Base-by-base conservation (phyloP, 2,888 invertebrate species). In the Oscheius sp. region DNA sequence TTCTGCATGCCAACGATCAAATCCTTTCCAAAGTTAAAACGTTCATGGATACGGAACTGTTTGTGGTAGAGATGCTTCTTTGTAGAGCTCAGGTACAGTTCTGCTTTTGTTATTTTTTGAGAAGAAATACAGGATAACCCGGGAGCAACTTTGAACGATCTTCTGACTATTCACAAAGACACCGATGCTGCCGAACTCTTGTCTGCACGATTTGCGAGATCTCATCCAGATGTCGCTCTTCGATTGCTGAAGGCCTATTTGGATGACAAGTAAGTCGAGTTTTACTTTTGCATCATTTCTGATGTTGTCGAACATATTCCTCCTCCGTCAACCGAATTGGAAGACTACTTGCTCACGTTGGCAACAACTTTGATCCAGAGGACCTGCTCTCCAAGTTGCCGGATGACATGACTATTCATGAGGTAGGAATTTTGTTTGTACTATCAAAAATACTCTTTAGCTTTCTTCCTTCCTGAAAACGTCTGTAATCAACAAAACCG, bases 311-410 rank as follows among this genome's bases (percentile, higher is more conserved):
- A 29, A 33, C 42, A 2, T n/a, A n/a, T 21, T 7, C 47, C 48
- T n/a, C 48, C 7, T 13, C 63, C 2, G 21, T 48, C 2, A 47
- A n/a, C 7, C n/a, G 63, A 48, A 63, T 63, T 29, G 63, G 63
- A 9, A 47, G 63, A 47, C 48, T 63, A 29, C 33, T 63, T 10
- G 63, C 63, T n/a, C 63, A 63, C 48, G 63, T 63, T 5, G 63
- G 63, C 21, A 32, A 11, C 7, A 50, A 63, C 29, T 63, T 63
- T n/a, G 48, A 63, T 21, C 48, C 63, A n/a, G 63, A 63, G 29
- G 63, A 63, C 21, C 33, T 63, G n/a, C 21, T 63, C 4, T 5
- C 7, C 2, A 63, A 48, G 29, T 47, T 63, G 3, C 63, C 63
- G 10, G 63, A 63, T 21, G 11, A 48, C 29, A 63, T 63, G 63